A percentile compares a stretch with the other conserved stretches of the same genome.
phyloP scores from a whole-genome alignment of 1,140 invertebrate genomes.

The Lepidurus couesii region DNA sequence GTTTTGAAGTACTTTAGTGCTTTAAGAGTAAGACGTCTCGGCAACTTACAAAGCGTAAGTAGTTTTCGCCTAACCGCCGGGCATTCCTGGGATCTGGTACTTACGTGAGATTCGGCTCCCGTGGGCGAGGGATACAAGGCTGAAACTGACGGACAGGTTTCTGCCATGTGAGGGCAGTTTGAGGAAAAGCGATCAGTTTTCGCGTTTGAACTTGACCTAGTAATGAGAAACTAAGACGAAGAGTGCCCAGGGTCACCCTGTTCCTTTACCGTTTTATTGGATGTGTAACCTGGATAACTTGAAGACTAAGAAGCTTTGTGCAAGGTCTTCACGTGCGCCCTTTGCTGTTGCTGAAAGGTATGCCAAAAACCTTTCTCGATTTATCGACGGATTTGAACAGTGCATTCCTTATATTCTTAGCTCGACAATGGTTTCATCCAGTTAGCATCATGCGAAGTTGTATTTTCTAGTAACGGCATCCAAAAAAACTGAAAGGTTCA shows the following conservation, averaged over 20 bases:
- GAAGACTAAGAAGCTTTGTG: background rate
- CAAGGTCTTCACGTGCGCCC: slow-evolving; percentile 3
- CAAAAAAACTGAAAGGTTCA: too few relatives aligned
- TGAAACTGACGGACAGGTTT: background rate
- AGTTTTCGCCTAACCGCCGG: background rate
- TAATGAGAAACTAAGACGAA: background rate
- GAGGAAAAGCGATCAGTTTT: background rate
- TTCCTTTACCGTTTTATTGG: background rate
- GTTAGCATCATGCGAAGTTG: too few relatives aligned
- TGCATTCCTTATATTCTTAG: too few relatives aligned
- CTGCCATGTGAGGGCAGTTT: background rate
- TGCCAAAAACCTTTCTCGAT: background rate
- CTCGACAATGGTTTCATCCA: too few relatives aligned
- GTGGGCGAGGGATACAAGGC: background rate
- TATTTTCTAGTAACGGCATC: too few relatives aligned
- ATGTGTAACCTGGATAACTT: slow-evolving; percentile 4
- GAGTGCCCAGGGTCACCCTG: background rate
- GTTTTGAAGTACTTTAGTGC: too few relatives aligned
- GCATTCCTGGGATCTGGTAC: background rate
- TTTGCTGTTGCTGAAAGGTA: background rate
- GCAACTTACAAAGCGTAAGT: too few relatives aligned
- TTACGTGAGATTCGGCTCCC: background rate
- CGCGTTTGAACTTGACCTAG: slow-evolving; percentile 11
- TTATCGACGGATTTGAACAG: background rate
- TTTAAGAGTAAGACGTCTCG: too few relatives aligned